A percentile compares a stretch with the other conserved stretches of the same genome.
These are phyloP conservation scores for Nothoprocta perdicaria DNA, from an alignment of 2,113 vertebrate species.

Conservation along the genomic window DNA sequence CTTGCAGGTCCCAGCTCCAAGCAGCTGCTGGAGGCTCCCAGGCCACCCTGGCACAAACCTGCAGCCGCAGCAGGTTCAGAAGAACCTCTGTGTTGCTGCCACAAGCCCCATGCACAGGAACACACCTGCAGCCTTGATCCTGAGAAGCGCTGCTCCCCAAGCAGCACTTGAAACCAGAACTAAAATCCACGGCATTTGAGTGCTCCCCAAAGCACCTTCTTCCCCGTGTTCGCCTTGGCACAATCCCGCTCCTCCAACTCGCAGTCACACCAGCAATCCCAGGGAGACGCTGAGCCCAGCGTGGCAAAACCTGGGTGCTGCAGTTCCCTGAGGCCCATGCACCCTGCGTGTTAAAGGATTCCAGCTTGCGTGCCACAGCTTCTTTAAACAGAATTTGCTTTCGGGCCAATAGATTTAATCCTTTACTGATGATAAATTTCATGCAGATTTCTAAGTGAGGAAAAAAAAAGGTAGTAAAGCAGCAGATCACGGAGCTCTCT, in stretches of 20 bases:
- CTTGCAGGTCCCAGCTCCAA: neutral
- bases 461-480: neutral
- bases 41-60: neutral
- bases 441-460: neutral
- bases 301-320: neutral
- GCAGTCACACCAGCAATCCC: neutral
- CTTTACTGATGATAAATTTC: neutral
- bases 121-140: neutral
- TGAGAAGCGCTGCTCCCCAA: neutral
- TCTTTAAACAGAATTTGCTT: neutral
- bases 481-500: neutral
- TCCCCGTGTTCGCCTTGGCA: neutral
- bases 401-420: neutral
- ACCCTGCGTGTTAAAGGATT: neutral
- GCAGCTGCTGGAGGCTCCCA: neutral
- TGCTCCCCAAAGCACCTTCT: neutral
- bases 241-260: neutral
- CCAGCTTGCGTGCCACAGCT: neutral
- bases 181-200: neutral
- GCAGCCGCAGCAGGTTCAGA: neutral
- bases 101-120: accelerated
- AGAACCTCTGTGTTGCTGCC: neutral
- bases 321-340: neutral
- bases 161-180: neutral
- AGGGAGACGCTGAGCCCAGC: neutral